Conservation (phyloP, 2,888 invertebrate genomes). For the Nomada ruficornis region DNA sequence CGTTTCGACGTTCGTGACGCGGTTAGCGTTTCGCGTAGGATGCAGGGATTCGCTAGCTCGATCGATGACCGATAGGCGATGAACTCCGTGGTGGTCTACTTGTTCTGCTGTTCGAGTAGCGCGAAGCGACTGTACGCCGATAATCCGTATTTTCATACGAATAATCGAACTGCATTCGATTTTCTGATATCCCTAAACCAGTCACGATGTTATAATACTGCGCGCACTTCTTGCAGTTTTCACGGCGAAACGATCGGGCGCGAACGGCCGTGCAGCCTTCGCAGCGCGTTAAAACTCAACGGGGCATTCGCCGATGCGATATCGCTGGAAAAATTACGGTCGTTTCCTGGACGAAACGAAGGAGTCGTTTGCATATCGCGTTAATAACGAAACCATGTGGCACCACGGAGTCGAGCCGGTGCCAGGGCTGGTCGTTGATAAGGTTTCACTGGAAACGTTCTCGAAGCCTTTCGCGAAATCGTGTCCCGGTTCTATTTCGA, state of each 20-base stretch:
- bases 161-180: no score
- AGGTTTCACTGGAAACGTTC: constrained; percentile 64
- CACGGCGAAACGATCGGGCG: constrained; percentile 12
- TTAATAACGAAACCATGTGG: constrained; percentile 71
- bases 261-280: not conserved
- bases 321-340: constrained; percentile 57
- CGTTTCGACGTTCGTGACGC: no score
- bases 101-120: no score
- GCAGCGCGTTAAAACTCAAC: constrained; percentile 43
- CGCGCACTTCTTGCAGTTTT: not conserved
- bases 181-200: not conserved
- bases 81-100: no score
- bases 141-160: no score
- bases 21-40: no score
- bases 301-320: constrained; percentile 57
- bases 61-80: no score
- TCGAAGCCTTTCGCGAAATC: constrained; percentile 23
- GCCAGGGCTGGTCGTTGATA: constrained; percentile 64
- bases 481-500: constrained; percentile 16
- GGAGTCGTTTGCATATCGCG: constrained; percentile 72
- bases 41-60: no score
- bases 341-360: constrained; percentile 70
- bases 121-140: no score
- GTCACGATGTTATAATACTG: not conserved
- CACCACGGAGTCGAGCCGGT: constrained; percentile 55